These are phyloP conservation scores for Rhizoglyphus robini DNA, from an alignment of 1,140 invertebrate species.

Conservation along the genomic window DNA sequence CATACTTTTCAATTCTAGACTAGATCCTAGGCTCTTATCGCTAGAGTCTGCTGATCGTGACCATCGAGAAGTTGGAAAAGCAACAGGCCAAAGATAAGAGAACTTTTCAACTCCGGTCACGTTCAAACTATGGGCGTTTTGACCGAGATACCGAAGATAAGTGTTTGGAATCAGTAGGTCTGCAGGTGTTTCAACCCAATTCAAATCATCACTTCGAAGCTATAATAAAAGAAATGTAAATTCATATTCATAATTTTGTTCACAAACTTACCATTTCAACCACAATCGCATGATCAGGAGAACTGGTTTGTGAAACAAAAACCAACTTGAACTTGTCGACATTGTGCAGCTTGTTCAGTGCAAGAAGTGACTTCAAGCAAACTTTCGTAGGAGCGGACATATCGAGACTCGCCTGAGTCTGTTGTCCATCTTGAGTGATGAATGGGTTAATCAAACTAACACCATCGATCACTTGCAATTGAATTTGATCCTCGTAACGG, in stretches of 20 bases:
- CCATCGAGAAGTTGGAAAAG: not conserved
- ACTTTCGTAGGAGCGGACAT: not conserved
- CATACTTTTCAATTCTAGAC: not conserved
- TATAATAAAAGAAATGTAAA: not conserved
- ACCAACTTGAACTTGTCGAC: not conserved
- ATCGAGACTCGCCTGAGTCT: not conserved
- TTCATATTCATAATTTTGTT: too few relatives aligned
- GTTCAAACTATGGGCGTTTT: not conserved
- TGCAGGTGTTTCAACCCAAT: not conserved
- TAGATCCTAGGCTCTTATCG: too few relatives aligned
- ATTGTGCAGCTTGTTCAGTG: not conserved
- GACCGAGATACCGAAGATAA: not conserved
- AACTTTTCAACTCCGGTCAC: not conserved
- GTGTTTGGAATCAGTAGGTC: not conserved
- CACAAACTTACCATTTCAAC: not conserved
- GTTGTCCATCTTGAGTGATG: not conserved
- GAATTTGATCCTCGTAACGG: not conserved
- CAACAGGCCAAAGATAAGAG: not conserved
- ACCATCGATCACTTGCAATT: not conserved
- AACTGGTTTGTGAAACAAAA: not conserved
- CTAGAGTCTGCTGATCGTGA: too few relatives aligned
- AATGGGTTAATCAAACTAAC: too few relatives aligned
- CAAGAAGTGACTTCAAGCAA: not conserved
- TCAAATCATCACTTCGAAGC: not conserved
- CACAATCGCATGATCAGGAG: not conserved